phyloP scores from a whole-genome alignment of 1,140 invertebrate genomes.

The Drosophila santomea region DNA sequence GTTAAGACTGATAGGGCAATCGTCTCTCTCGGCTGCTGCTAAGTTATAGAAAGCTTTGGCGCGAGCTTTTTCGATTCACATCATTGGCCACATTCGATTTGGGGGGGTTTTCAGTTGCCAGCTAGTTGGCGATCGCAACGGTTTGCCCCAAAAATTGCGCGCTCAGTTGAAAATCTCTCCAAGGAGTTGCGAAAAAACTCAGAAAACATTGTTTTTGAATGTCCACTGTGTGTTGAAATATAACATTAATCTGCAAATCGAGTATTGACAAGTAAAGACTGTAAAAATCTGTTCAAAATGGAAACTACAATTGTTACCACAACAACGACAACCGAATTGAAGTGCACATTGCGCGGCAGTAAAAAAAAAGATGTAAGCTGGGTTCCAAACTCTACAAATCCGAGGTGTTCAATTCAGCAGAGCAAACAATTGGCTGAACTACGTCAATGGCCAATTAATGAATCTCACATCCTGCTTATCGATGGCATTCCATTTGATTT shows the following conservation, averaged over 20 bases:
- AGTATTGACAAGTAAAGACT: neutral
- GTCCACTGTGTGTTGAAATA: constrained; percentile 4
- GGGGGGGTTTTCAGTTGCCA: constrained; percentile 57
- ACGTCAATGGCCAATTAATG: constrained; percentile 67
- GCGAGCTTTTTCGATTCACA: constrained; percentile 43
- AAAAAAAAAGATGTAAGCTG: constrained; percentile 69
- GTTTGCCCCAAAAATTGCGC: constrained; percentile 33
- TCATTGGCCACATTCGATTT: constrained; percentile 33
- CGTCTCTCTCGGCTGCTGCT: constrained; percentile 25
- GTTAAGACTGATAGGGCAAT: constrained; percentile 30
- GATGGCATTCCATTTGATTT: constrained; percentile 44
- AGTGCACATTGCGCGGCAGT: constrained; percentile 39
- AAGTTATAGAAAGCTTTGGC: constrained; percentile 39
- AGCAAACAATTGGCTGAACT: constrained; percentile 35
- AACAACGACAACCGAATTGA: constrained; percentile 55
- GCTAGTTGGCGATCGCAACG: constrained; percentile 55
- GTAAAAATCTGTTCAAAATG: constrained; percentile 27
- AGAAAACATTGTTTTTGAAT: constrained; percentile 12
- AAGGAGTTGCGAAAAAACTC: constrained; percentile 16
- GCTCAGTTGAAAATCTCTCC: constrained; percentile 29
- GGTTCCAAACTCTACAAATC: constrained; percentile 5
- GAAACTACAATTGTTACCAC: constrained; percentile 73
- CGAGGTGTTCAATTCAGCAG: constrained; percentile 1
- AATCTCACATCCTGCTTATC: constrained; percentile 64
- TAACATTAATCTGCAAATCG: no score